Evolutionary conservation across 2,888 invertebrate species (phyloP), one percentile per base, ranked within the genome.

Genomic region (Drosophila lacicola): DNA sequence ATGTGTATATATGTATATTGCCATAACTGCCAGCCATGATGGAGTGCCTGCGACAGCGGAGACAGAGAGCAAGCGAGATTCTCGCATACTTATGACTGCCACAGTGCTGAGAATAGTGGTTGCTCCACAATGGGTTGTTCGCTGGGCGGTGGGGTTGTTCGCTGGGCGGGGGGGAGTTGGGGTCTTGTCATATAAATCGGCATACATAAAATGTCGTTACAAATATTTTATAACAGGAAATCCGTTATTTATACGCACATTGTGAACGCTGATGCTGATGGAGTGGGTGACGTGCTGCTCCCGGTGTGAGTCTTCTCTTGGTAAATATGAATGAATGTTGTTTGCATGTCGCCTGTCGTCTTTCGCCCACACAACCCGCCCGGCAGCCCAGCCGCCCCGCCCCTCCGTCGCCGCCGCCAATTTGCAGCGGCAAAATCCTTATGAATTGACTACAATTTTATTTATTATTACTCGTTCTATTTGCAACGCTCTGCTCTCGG

Each of bases 381-480:
- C 10, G 36, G 19, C 44, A 19, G 11, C 36, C 53, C 11, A 10
- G 10, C 0, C 25, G 9, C 50, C 36, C 10, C 19, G 33, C 39
- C 37, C 29, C 62, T n/a, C 17, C 42, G 33, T 10, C 42, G n/a
- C 37, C 44, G 37, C 21, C 36, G 11, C 36, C 67, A 69, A 71
- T 82, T 81, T 83, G 84, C 60, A 76, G 76, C 67, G 45, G 73
- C 70, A 82, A 88, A 85, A 88, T 90, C 89, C 83, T 87, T 89
- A 89, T 90, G 89, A 88, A 90, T 88, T 90, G 90, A 78, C 76
- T 84, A 78, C 80, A 87, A 88, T 88, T 89, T 84, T 87, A 90
- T 89, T 85, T 85, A 82, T 79, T 82, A 80, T 82, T 88, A 86
- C 83, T 88, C 76, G 55, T 88, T 84, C 70, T 80, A 73, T 86